Evolutionary conservation across 2,888 invertebrate species (phyloP).

Genomic region (Hirtodrosophila histrioides): DNA sequence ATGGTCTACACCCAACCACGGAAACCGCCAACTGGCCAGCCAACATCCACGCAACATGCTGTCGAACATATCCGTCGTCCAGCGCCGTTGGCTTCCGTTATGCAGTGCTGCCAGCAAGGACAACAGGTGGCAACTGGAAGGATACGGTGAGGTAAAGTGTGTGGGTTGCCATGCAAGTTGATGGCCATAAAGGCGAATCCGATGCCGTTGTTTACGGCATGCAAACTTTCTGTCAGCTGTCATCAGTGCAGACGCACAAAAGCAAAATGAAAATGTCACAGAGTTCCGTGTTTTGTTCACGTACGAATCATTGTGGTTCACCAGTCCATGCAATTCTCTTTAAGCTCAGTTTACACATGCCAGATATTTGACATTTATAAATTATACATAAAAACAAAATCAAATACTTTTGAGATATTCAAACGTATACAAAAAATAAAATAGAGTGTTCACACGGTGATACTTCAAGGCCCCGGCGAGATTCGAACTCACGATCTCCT

Average conservation of each 20-base stretch:
- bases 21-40: slow-evolving; percentile 23
- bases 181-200: slow-evolving; percentile 35
- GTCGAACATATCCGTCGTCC: slow-evolving; percentile 78
- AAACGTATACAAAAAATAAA: too few relatives aligned
- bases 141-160: slow-evolving; percentile 4
- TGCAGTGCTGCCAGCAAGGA: slow-evolving; percentile 57
- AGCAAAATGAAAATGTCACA: slow-evolving; percentile 38
- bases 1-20: slow-evolving; percentile 38
- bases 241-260: slow-evolving; percentile 68
- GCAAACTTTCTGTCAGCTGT: slow-evolving; percentile 78
- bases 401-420: too few relatives aligned
- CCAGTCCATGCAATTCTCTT: slow-evolving; percentile 14
- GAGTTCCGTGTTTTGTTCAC: slow-evolving; percentile 18
- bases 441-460: too few relatives aligned
- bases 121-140: slow-evolving; percentile 81
- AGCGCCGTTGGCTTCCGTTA: slow-evolving; percentile 60
- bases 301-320: slow-evolving; percentile 4
- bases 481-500: slow-evolving; percentile 91
- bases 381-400: too few relatives aligned
- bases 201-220: slow-evolving; percentile 55
- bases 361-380: too few relatives aligned
- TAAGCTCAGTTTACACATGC: not conserved
- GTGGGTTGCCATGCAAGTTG: slow-evolving; percentile 26
- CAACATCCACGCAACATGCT: slow-evolving; percentile 72
- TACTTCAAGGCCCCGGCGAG: slow-evolving; percentile 87